These are phyloP conservation scores for Bos indicus DNA, from an alignment of 2,113 vertebrate species.

Conservation along the genomic window DNA sequence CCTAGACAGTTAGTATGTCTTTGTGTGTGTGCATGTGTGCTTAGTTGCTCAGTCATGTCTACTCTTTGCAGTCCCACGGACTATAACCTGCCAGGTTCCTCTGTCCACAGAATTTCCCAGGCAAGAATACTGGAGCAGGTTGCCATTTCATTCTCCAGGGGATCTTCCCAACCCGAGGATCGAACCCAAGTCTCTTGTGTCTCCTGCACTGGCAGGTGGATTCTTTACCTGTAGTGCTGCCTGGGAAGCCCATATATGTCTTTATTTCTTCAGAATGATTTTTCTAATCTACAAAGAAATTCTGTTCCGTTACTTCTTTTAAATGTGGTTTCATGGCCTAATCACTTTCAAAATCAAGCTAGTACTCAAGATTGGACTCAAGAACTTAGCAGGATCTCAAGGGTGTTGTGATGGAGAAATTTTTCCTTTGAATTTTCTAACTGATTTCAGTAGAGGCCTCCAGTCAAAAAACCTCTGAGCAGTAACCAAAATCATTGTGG, in stretches of 20 bases:
- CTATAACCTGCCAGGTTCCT: background rate
- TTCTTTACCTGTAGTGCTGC: background rate
- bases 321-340: background rate
- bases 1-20: background rate
- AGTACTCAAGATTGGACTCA: background rate
- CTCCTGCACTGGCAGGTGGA: background rate
- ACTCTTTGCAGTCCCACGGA: background rate
- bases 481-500: background rate
- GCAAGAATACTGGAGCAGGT: background rate
- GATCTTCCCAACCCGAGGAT: background rate
- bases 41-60: background rate
- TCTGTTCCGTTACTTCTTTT: background rate
- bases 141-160: background rate
- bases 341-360: background rate
- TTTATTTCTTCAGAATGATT: background rate
- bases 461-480: background rate
- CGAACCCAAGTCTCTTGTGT: background rate
- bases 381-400: background rate
- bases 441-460: background rate
- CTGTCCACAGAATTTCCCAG: background rate
- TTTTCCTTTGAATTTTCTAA: conserved; percentile 18
- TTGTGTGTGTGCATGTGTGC: background rate
- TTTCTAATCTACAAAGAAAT: conserved; percentile 13
- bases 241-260: background rate
- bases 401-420: background rate